Conservation (phyloP, 2,113 vertebrate genomes). For the Sander vitreus region DNA sequence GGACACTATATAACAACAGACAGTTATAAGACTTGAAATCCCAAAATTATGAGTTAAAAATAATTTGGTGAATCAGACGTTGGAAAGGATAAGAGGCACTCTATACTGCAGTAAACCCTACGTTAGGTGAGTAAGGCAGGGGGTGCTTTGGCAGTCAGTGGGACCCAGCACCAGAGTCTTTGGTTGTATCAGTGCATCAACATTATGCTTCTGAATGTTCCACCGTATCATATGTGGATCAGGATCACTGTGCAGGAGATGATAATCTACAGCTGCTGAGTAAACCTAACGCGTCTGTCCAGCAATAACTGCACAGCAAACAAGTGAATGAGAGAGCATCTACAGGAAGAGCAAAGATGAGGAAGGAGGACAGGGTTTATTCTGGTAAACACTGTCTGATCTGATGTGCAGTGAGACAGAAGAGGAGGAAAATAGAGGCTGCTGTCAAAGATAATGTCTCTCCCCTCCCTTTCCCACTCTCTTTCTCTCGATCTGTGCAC, state of each 20-base stretch:
- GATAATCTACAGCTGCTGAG: slow-evolving; percentile 19
- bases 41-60: background rate
- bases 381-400: slow-evolving; percentile 64
- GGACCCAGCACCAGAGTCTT: background rate
- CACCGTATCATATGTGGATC: background rate
- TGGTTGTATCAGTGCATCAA: background rate
- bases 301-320: slow-evolving; percentile 17
- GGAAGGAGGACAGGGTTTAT: slow-evolving; percentile 37
- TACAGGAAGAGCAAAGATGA: slow-evolving; percentile 25
- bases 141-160: background rate
- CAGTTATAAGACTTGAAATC: background rate
- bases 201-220: background rate
- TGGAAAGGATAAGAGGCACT: background rate
- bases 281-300: slow-evolving; percentile 25
- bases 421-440: slow-evolving; percentile 62
- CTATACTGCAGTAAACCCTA: background rate
- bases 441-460: slow-evolving; percentile 63
- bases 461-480: background rate
- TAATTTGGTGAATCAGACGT: background rate
- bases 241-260: background rate
- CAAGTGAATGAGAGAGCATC: background rate
- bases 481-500: slow-evolving; percentile 54
- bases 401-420: slow-evolving; percentile 60
- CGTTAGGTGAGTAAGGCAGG: background rate
- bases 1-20: no score